phyloP scores from a whole-genome alignment of 2,113 vertebrate species.

The Pterophyllum scalare region DNA sequence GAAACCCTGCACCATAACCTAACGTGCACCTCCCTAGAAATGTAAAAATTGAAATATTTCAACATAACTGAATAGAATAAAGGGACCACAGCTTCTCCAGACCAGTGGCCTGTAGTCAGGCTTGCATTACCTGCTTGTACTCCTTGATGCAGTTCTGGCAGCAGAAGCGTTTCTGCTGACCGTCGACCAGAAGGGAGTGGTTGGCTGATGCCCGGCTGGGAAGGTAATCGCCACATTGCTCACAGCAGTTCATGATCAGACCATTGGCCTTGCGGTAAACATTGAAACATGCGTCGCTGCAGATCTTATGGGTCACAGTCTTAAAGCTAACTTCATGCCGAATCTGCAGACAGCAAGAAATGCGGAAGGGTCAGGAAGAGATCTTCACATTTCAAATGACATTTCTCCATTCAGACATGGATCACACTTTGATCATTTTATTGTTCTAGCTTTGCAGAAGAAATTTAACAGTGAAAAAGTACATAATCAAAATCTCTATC shows the following conservation, averaged over 20 bases:
- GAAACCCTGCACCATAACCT: neutral
- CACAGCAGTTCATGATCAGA: slow-evolving; percentile 98
- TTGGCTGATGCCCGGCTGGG: slow-evolving; percentile 94
- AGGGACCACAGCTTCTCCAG: neutral
- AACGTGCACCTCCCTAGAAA: neutral
- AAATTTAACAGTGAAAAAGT: neutral
- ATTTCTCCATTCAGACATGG: neutral
- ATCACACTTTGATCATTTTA: neutral
- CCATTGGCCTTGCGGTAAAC: slow-evolving; percentile 97
- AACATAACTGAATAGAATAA: neutral
- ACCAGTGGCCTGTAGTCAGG: neutral
- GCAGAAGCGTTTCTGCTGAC: slow-evolving; percentile 98
- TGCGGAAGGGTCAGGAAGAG: neutral
- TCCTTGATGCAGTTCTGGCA: slow-evolving; percentile 96
- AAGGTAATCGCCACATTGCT: slow-evolving; percentile 97
- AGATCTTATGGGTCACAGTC: slow-evolving; percentile 98
- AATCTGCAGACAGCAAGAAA: slow-evolving; percentile 82
- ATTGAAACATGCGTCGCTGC: slow-evolving; percentile 98
- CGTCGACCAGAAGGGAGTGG: slow-evolving; percentile 92
- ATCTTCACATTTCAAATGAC: neutral
- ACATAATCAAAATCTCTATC: neutral
- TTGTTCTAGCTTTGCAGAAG: neutral
- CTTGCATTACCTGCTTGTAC: slow-evolving; percentile 91
- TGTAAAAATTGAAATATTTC: neutral
- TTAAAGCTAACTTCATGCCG: slow-evolving; percentile 99